Percentiles rank a stretch among this genome's conserved stretches.
phyloP scores from a whole-genome alignment of 2,888 invertebrate genomes.

The Bedellia somnulentella region DNA sequence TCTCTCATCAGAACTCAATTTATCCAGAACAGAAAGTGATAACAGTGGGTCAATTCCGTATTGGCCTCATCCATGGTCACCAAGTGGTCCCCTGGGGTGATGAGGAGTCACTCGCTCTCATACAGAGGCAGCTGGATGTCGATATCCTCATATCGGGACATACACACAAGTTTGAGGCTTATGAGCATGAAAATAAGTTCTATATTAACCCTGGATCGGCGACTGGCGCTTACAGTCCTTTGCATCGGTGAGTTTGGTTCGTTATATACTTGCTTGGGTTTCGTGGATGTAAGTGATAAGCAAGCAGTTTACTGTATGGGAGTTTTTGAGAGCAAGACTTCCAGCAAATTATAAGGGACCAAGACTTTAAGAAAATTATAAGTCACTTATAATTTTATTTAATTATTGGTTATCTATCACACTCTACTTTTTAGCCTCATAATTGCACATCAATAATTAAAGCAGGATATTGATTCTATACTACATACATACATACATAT shows the following conservation, averaged over 20 bases:
- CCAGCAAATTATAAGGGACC: too few relatives aligned
- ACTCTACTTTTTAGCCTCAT: too few relatives aligned
- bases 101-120: conserved; percentile 87
- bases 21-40: conserved; percentile 99
- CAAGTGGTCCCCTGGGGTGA: conserved; percentile 98
- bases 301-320: too few relatives aligned
- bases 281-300: background rate
- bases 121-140: conserved; percentile 96
- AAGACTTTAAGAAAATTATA: too few relatives aligned
- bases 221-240: conserved; percentile 94
- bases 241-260: conserved; percentile 83
- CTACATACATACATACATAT: too few relatives aligned
- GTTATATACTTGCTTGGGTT: background rate
- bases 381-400: too few relatives aligned
- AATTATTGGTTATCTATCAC: too few relatives aligned
- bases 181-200: conserved; percentile 97
- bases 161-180: conserved; percentile 97
- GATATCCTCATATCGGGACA: conserved; percentile 99
- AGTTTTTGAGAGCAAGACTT: too few relatives aligned
- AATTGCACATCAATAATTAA: too few relatives aligned
- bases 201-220: conserved; percentile 99
- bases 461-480: too few relatives aligned
- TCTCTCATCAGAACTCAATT: conserved; percentile 70
- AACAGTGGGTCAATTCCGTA: conserved; percentile 97
- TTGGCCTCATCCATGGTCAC: conserved; percentile 96